These are phyloP conservation scores for Cotesia glomerata DNA, from an alignment of 1,140 invertebrate species.

Conservation along the genomic window DNA sequence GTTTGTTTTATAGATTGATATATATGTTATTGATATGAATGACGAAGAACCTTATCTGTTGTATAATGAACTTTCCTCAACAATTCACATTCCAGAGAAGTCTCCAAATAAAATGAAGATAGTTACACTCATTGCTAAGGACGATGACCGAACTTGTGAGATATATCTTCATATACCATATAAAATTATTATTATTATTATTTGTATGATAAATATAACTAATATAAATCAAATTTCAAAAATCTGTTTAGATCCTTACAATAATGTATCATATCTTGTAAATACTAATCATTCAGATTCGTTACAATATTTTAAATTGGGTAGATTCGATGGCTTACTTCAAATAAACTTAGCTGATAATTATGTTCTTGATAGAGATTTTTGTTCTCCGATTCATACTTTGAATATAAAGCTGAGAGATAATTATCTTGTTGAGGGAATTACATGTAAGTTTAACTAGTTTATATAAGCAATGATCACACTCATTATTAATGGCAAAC, in stretches of 20 bases:
- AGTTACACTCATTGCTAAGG: constrained; percentile 49
- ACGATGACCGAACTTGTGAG: constrained; percentile 61
- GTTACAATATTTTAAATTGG: constrained; percentile 59
- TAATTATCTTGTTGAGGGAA: constrained; percentile 61
- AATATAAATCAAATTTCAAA: not conserved
- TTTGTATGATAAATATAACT: constrained; percentile 7
- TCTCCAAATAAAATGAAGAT: constrained; percentile 53
- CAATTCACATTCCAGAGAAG: constrained; percentile 31
- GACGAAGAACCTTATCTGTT: constrained; percentile 27
- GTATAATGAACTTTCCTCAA: constrained; percentile 20
- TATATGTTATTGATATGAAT: constrained; percentile 33
- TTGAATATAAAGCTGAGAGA: constrained; percentile 62
- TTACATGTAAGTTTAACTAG: constrained; percentile 42
- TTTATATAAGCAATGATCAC: not conserved
- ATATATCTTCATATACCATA: not conserved
- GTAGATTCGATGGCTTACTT: constrained; percentile 54
- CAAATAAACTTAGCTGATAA: constrained; percentile 55
- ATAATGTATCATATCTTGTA: constrained; percentile 39
- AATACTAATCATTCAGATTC: constrained; percentile 50
- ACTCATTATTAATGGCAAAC: not conserved
- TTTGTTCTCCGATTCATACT: constrained; percentile 50
- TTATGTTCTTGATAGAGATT: constrained; percentile 61
- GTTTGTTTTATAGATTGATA: constrained; percentile 11
- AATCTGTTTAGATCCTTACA: constrained; percentile 35
- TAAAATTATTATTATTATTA: not conserved